phyloP scores from a whole-genome alignment of 2,113 vertebrate species.

The Lampris incognitus region DNA sequence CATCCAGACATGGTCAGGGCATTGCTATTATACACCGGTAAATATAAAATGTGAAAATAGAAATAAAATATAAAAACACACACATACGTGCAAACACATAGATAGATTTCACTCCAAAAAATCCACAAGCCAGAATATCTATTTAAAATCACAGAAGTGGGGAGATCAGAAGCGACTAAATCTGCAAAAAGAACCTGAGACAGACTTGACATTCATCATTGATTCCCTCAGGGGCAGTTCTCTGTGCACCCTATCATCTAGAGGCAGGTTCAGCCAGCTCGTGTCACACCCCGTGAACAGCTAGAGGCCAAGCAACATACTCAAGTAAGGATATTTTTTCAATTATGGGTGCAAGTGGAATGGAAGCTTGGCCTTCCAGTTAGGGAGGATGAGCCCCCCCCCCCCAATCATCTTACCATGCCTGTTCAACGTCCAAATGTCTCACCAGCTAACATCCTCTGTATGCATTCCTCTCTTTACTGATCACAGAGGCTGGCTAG shows the following conservation, averaged over 20 bases:
- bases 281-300: too few species aligned
- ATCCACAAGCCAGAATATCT: too few species aligned
- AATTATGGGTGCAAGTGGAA: too few species aligned
- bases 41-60: constrained; percentile 50
- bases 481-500: constrained; percentile 19
- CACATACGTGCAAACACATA: constrained; percentile 4
- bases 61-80: constrained; percentile 19
- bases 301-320: too few species aligned
- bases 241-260: too few species aligned
- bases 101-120: constrained; percentile 22
- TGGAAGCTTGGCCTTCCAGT: too few species aligned
- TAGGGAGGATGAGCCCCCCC: too few species aligned
- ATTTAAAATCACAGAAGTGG: neutral
- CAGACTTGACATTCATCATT: neutral
- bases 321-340: too few species aligned
- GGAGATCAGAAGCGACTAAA: neutral
- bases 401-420: too few species aligned
- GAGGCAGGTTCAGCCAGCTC: too few species aligned
- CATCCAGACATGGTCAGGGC: constrained; percentile 56
- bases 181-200: neutral
- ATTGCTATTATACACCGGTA: constrained; percentile 22
- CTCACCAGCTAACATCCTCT: constrained; percentile 14
- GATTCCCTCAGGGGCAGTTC: too few species aligned
- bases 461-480: constrained; percentile 17
- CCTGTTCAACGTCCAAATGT: too few species aligned